Conservation (phyloP, 2,888 invertebrate genomes). For the Cataglyphis cursor region DNA sequence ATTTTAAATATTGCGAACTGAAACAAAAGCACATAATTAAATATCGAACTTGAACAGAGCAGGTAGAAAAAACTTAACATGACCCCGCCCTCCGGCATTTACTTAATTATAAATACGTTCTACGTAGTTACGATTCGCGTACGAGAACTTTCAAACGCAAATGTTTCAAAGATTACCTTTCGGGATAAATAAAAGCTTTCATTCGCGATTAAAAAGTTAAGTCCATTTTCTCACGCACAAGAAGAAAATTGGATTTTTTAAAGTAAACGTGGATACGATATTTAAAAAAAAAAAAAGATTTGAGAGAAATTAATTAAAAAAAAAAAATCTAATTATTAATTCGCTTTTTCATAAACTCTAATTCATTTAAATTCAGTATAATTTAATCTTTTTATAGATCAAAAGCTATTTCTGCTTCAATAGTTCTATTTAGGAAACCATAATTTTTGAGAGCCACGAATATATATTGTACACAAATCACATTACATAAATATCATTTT, state of each 20-base stretch:
- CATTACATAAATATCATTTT: conserved; percentile 28
- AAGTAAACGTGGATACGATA: not conserved
- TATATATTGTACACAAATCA: conserved; percentile 4
- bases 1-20: conserved; percentile 8
- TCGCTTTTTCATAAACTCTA: not conserved
- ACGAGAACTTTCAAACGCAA: not conserved
- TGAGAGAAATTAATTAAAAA: not conserved
- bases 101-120: conserved; percentile 6
- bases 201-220: not conserved
- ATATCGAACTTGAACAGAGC: conserved; percentile 3
- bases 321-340: not conserved
- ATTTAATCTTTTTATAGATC: not conserved
- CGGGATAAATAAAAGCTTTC: conserved; percentile 9
- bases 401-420: not conserved
- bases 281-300: not conserved
- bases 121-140: not conserved
- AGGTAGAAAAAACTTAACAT: not conserved
- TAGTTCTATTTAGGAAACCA: not conserved
- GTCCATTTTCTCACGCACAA: not conserved
- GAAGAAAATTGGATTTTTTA: conserved; percentile 9
- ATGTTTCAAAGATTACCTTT: not conserved
- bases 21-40: not conserved
- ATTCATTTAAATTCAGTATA: not conserved
- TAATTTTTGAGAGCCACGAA: not conserved
- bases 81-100: not conserved